Base-by-base conservation (phyloP, 2,797 vertebrate genomes). In the Protosalanx chinensis region DNA sequence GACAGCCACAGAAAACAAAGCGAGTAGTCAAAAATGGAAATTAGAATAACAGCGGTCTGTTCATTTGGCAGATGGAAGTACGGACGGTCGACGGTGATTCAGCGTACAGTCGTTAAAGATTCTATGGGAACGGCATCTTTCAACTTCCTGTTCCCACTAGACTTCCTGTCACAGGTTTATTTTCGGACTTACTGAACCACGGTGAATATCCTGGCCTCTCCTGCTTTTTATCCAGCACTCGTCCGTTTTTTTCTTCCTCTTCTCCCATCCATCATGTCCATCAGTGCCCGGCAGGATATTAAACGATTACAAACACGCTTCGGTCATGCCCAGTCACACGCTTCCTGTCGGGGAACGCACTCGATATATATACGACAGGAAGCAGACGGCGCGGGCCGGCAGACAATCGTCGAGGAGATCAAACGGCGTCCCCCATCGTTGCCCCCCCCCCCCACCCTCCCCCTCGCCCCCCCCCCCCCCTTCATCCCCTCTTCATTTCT, bases 401-500 rank as follows among this genome's bases (percentile, higher is more conserved):
- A 18, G 29, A 5, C 13, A 13, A 18, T 16, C 29, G 64, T 41
- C 13, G 13, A 49, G 20, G 71, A 64, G 72, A 70, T 57, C 69
- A 41, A 75, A 73, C 66, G 46, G 33, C 57, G 35, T 12, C 33
- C 41, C 41, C 10, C 15, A 27, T 66, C 12, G 37, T 29, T 41
- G 37, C 37, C 37, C 8, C 37, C 8, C 37, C 37, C 2, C 37
- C 37, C 8, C 12, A 4, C 33, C 33, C 6, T 6, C 33, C 3
- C 33, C 33, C 33, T 35, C 23, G 1, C 23, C 33, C 33, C 33
- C 33, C 6, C 33, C 6, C 33, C 33, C 6, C 33, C 33, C 33
- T 67, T 32, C 20, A 29, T 67, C 64, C 71, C 62, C n/a, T 46
- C 53, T 57, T 78, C 63, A 67, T 78, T 78, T 74, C 12, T 75